Conservation (phyloP, 2,888 invertebrate genomes). For the Acrocera orbiculus region DNA sequence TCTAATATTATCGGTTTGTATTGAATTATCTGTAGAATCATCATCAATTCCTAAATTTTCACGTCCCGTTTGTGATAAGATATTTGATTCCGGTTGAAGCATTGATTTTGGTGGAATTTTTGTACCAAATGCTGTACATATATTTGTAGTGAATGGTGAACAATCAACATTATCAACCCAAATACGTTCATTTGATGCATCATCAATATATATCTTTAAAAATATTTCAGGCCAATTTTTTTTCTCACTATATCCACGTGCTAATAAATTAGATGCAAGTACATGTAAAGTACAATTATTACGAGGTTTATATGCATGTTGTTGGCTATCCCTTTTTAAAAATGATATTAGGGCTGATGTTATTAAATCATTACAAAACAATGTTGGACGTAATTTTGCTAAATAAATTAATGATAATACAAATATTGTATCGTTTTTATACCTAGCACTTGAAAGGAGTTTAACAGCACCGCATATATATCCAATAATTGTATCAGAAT, state of each 20-base stretch:
- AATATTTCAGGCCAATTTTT: slow-evolving; percentile 84
- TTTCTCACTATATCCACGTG: slow-evolving; percentile 64
- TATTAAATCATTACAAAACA: slow-evolving; percentile 59
- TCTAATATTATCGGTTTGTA: slow-evolving; percentile 28
- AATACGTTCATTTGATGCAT: slow-evolving; percentile 78
- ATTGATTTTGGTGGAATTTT: slow-evolving; percentile 20
- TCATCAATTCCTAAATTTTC: slow-evolving; percentile 30
- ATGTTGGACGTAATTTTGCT: slow-evolving; percentile 58
- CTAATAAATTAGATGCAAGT: slow-evolving; percentile 65
- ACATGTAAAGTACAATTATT: slow-evolving; percentile 66
- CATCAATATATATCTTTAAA: slow-evolving; percentile 85
- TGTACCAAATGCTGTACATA: slow-evolving; percentile 39
- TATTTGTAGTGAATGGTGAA: slow-evolving; percentile 79
- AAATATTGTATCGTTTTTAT: slow-evolving; percentile 61
- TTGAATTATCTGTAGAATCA: slow-evolving; percentile 31
- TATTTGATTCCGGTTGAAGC: slow-evolving; percentile 16
- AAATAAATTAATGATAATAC: slow-evolving; percentile 64
- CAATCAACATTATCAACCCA: slow-evolving; percentile 92
- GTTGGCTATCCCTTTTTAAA: slow-evolving; percentile 52
- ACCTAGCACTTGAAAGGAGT: slow-evolving; percentile 53
- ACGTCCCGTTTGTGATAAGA: slow-evolving; percentile 12
- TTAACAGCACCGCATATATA: slow-evolving; percentile 80
- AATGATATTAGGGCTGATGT: slow-evolving; percentile 64
- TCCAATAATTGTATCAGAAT: slow-evolving; percentile 61
- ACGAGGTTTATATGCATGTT: slow-evolving; percentile 55